Base-by-base conservation (phyloP, 2,888 invertebrate species). In the Ischnus inquisitorius region DNA sequence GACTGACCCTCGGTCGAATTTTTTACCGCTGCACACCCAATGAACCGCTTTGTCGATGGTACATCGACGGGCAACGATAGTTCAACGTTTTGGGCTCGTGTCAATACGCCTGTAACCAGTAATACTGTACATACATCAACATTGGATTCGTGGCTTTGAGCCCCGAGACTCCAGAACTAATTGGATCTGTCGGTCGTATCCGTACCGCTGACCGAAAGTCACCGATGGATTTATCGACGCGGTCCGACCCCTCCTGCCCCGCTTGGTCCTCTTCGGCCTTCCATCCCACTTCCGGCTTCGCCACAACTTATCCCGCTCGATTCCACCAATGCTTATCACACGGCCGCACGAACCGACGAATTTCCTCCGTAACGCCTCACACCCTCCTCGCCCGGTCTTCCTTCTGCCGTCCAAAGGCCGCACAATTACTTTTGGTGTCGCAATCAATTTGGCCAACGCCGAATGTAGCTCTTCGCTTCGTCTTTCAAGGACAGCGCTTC, bases 201-300 rank as follows among this genome's bases (percentile, higher is more conserved):
- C 65, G 77, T 76, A 34, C 67, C 72, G 72, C 34, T 57, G 77
- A 80, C 76, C 72, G 79, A 67, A 79, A 80, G 83, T 80, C 83
- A 76, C 68, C 79, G 76, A 65, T 76, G 80, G 72, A 83, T 83
- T 83, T 83, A 83, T 83, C 80, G 80, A 72, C 46, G 80, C 34
- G 60, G 74, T 83, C 64, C 39, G 64, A n/a, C n/a, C n/a, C n/a
- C n/a, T n/a, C n/a, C n/a, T n/a, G 16, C 60, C 19, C 54, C 28
- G 39, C 60, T 54, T 69, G 51, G 64, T 76, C 76, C 46, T 65
- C 74, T 62, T 39, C 43, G 8, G 12, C 34, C 67, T 54, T 34
- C 68, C n/a, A 64, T 69, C 75, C 72, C 28, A 51, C 80, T 68
- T 41, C 10, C 68, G 60, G 72, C 54, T 72, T 25, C 43, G 68